These are phyloP conservation scores for Panthera tigris DNA, from an alignment of 2,113 vertebrate genomes.

Conservation along the genomic window DNA sequence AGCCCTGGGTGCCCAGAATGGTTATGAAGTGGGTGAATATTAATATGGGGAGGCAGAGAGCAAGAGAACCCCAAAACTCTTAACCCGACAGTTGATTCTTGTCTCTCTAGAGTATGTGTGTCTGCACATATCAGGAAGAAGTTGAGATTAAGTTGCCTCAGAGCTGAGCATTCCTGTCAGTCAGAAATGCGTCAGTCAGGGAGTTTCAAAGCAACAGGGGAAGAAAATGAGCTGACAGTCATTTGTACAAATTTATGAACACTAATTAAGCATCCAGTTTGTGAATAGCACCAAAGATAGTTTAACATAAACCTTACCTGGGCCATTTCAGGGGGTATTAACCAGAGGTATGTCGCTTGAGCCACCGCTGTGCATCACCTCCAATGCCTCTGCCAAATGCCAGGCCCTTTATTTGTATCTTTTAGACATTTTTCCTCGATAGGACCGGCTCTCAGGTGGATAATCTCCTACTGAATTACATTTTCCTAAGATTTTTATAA, in stretches of 20 bases:
- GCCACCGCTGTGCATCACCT: background rate
- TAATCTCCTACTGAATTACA: background rate
- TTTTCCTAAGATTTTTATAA: background rate
- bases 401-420: background rate
- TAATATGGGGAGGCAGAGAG: background rate
- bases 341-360: fast-evolving
- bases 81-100: background rate
- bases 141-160: background rate
- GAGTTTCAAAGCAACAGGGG: slow-evolving; percentile 34
- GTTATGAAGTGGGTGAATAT: background rate
- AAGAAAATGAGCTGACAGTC: slow-evolving; percentile 31
- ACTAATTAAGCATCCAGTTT: slow-evolving; percentile 62
- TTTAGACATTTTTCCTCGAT: background rate
- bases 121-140: background rate
- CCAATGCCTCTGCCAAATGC: background rate
- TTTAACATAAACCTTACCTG: background rate
- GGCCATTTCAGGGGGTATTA: background rate
- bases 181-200: slow-evolving; percentile 42
- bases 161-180: background rate
- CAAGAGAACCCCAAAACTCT: background rate
- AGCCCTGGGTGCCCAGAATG: background rate
- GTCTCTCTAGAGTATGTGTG: background rate
- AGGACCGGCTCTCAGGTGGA: background rate
- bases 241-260: slow-evolving; percentile 42
- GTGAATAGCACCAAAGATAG: slow-evolving; percentile 30